Evolutionary conservation across 1,140 invertebrate genomes (phyloP).

Genomic region (Whitmania pigra): DNA sequence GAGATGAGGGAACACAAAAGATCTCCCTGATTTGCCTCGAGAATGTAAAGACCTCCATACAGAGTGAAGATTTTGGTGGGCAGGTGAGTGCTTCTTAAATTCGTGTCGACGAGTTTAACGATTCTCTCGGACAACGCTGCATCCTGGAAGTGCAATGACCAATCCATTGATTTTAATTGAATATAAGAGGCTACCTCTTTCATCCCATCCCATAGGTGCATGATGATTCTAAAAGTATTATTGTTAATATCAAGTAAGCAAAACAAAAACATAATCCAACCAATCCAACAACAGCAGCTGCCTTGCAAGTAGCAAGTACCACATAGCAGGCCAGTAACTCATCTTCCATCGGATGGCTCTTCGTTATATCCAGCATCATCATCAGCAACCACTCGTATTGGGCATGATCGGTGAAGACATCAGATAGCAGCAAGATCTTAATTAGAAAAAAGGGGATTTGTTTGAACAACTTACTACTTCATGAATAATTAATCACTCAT

Average conservation of each 20-base stretch:
- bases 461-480: too few relatives aligned
- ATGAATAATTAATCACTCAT: too few relatives aligned
- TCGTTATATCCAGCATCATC: conserved; percentile 52
- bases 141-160: conserved; percentile 30
- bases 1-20: conserved; percentile 48
- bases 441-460: conserved; percentile 11
- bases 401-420: conserved; percentile 55
- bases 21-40: conserved; percentile 50
- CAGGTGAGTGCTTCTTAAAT: conserved; percentile 54
- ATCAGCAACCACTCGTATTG: conserved; percentile 64
- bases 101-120: conserved; percentile 51
- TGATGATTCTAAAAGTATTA: background rate
- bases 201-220: background rate
- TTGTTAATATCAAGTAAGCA: background rate
- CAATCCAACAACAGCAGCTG: conserved; percentile 52
- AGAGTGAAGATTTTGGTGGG: conserved; percentile 56
- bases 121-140: conserved; percentile 45
- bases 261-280: conserved; percentile 35
- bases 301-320: conserved; percentile 56
- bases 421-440: conserved; percentile 50
- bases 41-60: conserved; percentile 61
- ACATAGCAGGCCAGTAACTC: conserved; percentile 58
- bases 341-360: conserved; percentile 53
- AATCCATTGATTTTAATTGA: background rate
- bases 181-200: background rate